A percentile compares a stretch with the other conserved stretches of the same genome.
Conservation (phyloP, 2,113 vertebrate species). For the Echinops telfairi region DNA sequence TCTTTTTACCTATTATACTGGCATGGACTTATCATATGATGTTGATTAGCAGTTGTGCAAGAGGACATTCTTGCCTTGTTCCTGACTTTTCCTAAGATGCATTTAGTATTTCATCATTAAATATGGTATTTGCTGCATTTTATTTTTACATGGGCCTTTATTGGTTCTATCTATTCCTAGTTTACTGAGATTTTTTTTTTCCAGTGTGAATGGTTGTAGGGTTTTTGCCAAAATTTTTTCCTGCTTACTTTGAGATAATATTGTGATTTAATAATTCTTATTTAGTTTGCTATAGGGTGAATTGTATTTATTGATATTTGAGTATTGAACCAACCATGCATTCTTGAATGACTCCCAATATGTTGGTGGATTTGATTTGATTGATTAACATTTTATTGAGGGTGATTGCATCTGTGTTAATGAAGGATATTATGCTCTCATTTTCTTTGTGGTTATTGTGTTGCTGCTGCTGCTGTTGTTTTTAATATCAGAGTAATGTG, state of each 20-base stretch:
- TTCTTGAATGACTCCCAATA: background rate
- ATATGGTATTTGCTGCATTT: background rate
- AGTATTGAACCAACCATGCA: background rate
- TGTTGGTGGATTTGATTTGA: background rate
- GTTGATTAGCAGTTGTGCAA: background rate
- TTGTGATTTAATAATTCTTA: background rate
- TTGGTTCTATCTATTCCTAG: background rate
- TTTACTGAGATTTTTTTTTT: background rate
- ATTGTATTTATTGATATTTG: background rate
- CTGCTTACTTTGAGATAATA: background rate
- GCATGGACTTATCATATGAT: background rate
- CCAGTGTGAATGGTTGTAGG: background rate
- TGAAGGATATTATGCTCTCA: background rate
- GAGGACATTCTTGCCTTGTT: background rate
- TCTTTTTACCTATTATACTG: background rate
- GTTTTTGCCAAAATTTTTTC: constrained; percentile 33
- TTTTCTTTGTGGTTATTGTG: background rate
- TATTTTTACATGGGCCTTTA: background rate
- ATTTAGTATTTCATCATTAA: background rate
- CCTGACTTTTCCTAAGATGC: background rate
- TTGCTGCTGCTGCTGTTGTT: background rate
- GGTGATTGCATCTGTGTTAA: background rate
- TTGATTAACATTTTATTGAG: constrained; percentile 2
- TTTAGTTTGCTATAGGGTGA: background rate
- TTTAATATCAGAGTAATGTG: background rate